These are phyloP conservation scores for Centruroides vittatus DNA, from an alignment of 1,140 invertebrate genomes.

Conservation along the genomic window DNA sequence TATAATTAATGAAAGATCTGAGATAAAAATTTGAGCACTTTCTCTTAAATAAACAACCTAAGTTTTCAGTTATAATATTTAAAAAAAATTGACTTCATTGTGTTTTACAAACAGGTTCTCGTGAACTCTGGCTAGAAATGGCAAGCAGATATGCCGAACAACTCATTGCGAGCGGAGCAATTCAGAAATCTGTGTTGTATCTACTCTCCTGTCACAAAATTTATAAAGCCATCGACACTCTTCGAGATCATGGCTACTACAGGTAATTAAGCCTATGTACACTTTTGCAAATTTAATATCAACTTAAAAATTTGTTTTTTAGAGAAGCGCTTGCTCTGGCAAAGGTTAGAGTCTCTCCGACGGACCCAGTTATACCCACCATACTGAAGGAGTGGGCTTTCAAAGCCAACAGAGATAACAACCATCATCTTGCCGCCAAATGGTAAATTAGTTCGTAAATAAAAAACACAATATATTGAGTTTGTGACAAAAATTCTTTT, in stretches of 20 bases:
- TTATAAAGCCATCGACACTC: slow-evolving; percentile 40
- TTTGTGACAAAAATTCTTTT: too few species aligned
- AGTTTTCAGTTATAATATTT: too few species aligned
- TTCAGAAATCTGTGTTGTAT: slow-evolving; percentile 44
- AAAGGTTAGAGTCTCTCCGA: slow-evolving; percentile 35
- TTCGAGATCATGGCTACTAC: slow-evolving; percentile 30
- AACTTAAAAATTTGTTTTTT: slow-evolving; percentile 24
- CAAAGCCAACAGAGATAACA: slow-evolving; percentile 29
- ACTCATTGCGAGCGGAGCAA: slow-evolving; percentile 36
- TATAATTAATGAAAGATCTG: too few species aligned
- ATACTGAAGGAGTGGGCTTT: slow-evolving; percentile 39
- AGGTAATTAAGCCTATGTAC: too few species aligned
- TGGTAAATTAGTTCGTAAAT: slow-evolving; percentile 33
- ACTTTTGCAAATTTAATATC: too few species aligned
- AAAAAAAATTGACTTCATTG: not conserved
- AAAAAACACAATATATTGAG: too few species aligned
- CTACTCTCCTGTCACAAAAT: slow-evolving; percentile 44
- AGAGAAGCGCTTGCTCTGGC: slow-evolving; percentile 47
- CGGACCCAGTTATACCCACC: slow-evolving; percentile 35
- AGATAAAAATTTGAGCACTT: too few species aligned
- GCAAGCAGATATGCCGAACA: slow-evolving; percentile 47
- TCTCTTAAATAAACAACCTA: too few species aligned
- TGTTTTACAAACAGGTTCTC: slow-evolving; percentile 22
- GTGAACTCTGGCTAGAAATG: slow-evolving; percentile 37
- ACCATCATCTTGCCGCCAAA: slow-evolving; percentile 42